Evolutionary conservation across 2,113 vertebrate genomes (phyloP), one percentile per base, ranked within the genome.

Genomic region (Tamias sibiricus): DNA sequence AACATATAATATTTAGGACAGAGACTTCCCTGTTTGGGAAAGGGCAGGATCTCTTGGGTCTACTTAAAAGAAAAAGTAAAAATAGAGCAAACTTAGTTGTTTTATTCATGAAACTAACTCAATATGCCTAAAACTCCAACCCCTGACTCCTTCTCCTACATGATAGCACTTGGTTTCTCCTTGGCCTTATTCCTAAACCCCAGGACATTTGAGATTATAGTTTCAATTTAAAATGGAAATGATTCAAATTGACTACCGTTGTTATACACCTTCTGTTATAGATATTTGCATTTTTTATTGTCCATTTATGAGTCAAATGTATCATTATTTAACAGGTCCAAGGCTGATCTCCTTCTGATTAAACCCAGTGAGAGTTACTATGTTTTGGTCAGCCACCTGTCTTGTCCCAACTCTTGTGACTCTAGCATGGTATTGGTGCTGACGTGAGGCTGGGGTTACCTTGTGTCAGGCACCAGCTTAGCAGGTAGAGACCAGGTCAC

Each of bases 1-100:
- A 59, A 88, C 20, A 68, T 6, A 14, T 90, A 64, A 71, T 90
- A 82, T 57, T 82, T 82, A 89, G 16, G 64, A 94, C 35, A 92
- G 22, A 77, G 16, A 76, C 35, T 40, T 93, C 30, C 13, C 66
- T 19, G 26, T 75, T 95, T 49, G 37, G 82, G 59, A 62, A 24
- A 22, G 6, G 20, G 59, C 32, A 68, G 8, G 28, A 90, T 26
- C 47, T 62, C 80, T 91, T 76, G 20, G 44, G 17, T 66, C 6
- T 85, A 52, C 22, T 32, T 6, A 47, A 91, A 76, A 62, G 37
- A 59, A 76, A 64, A 95, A 88, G 59, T 14, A 94, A 87, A 91
- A 47, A 32, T n/a, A 59, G 6, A 28, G 59, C 19, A 69, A 42
- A 81, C 42, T 72, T 57, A 49, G 28, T 76, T 76, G 4, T 75